Evolutionary conservation across 1,140 invertebrate genomes (phyloP), one percentile per base, ranked within the genome.

Genomic region (Scylla paramamosain): DNA sequence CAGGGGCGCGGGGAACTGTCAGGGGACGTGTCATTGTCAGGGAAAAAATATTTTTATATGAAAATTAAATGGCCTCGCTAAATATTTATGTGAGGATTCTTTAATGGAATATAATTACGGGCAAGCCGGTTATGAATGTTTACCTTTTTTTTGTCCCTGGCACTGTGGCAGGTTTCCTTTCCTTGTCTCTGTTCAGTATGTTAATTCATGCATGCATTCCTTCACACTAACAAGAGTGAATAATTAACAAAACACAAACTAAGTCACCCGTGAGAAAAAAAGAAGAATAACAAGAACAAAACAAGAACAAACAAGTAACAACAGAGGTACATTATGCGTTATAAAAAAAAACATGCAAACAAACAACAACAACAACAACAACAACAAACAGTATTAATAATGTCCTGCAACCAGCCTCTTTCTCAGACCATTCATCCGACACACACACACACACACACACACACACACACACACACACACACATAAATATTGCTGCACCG

Each of bases 31-130:
- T 77, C 67, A 77, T 25, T 77, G 67, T 77, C 67, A 77, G 67
- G 67, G 25, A 20, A 77, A n/a, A 77, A 77, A n/a, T 77, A 77
- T n/a, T 77, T 59, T n/a, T 77, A 77, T 77, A 77, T 77, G 67
- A 77, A 77, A 77, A 77, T 77, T 77, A 77, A 77, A 77, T 77
- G 20, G 52, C 67, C 67, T 77, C 67, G 67, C 67, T 77, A 77
- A 77, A 77, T 77, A 77, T 77, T 77, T 77, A 25, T 77, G 67
- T 77, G 67, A 77, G 67, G 67, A n/a, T n/a, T n/a, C 67, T 77
- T 77, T 77, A 77, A 77, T n/a, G 25, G 67, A 77, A 77, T 77
- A 77, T 77, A 77, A 77, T 77, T n/a, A 77, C 67, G 6, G 67
- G 25, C 67, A n/a, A 7, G 67, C 25, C 25, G 67, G 67, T 7